phyloP scores from a whole-genome alignment of 1,140 invertebrate genomes.

The Apocrypta bakeri region DNA sequence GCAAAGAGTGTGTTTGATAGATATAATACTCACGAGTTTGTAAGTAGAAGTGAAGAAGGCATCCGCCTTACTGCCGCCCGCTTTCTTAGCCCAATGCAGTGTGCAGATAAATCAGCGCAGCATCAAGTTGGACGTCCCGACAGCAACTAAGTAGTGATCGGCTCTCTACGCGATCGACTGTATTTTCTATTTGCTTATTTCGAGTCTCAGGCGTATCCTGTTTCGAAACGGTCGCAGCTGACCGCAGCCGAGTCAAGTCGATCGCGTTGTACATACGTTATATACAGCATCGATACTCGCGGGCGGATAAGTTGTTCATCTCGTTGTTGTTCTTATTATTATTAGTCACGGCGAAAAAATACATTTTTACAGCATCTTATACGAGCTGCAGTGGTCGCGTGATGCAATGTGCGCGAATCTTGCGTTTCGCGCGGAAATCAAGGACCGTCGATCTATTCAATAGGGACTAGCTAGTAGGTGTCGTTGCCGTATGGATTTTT shows the following conservation, averaged over 20 bases:
- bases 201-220: constrained; percentile 73
- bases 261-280: background rate
- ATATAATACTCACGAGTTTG: too few species aligned
- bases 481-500: too few species aligned
- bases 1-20: too few species aligned
- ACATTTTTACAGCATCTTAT: background rate
- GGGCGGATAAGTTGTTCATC: background rate
- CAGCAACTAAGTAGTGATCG: constrained; percentile 21
- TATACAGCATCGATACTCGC: constrained; percentile 54
- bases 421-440: too few species aligned
- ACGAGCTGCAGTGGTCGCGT: background rate
- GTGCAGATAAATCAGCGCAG: background rate
- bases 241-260: constrained; percentile 60
- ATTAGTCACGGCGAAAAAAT: background rate
- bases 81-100: too few species aligned
- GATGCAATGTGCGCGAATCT: too few species aligned
- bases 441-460: too few species aligned
- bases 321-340: background rate
- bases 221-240: constrained; percentile 70
- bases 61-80: too few species aligned
- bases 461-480: too few species aligned
- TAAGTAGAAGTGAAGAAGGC: too few species aligned
- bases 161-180: constrained; percentile 43
- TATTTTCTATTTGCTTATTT: constrained; percentile 69
- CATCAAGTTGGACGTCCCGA: background rate